Conservation (phyloP, 1,140 invertebrate genomes). For the Drosophila ananassae region DNA sequence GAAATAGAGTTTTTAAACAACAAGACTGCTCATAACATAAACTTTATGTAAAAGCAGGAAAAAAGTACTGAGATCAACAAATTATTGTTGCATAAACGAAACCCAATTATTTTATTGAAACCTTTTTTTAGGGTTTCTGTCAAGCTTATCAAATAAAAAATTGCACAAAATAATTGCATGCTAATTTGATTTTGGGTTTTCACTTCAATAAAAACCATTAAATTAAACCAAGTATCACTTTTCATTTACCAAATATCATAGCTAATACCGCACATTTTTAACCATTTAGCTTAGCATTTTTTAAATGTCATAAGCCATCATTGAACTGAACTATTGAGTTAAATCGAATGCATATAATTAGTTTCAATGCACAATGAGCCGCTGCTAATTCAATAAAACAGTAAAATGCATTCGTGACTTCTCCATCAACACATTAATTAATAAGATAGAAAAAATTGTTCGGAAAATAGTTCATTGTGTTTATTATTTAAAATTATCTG, state of each 20-base stretch:
- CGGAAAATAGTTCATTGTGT: slow-evolving; percentile 30
- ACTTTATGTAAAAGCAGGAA: neutral
- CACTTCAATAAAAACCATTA: slow-evolving; percentile 31
- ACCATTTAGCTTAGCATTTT: slow-evolving; percentile 23
- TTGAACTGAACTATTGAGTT: slow-evolving; percentile 15
- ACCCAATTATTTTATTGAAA: neutral
- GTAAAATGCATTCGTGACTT: slow-evolving; percentile 26
- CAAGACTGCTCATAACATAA: slow-evolving; percentile 3
- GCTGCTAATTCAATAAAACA: slow-evolving; percentile 61
- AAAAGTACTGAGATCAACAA: neutral
- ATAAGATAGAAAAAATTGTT: slow-evolving; percentile 50
- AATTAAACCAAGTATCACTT: slow-evolving; percentile 32
- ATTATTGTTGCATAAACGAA: neutral
- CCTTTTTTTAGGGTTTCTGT: neutral
- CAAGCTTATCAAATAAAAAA: neutral
- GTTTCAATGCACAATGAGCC: slow-evolving; percentile 38
- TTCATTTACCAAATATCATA: slow-evolving; percentile 31
- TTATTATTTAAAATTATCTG: slow-evolving; percentile 17
- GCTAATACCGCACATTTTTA: slow-evolving; percentile 23
- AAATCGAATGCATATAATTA: slow-evolving; percentile 53
- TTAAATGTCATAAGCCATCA: slow-evolving; percentile 9
- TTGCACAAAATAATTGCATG: slow-evolving; percentile 15
- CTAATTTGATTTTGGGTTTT: slow-evolving; percentile 43
- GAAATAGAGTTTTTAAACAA: slow-evolving; percentile 21
- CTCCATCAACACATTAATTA: slow-evolving; percentile 53